Base-by-base conservation (phyloP, 2,888 invertebrate species). In the Ryuthela nishihirai region DNA sequence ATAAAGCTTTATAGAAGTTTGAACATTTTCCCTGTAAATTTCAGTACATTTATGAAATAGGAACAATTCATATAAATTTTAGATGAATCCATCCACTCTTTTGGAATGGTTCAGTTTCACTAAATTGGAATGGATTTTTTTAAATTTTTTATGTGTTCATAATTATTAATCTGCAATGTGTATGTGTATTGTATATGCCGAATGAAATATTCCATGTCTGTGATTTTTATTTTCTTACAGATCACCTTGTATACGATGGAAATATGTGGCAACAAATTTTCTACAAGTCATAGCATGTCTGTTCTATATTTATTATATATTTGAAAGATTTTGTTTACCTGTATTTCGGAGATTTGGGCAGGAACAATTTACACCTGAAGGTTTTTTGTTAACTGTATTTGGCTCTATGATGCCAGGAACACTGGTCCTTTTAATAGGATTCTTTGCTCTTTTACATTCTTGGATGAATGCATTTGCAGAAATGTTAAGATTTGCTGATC, bases 381-480 rank as follows among this genome's bases (percentile, higher is more conserved):
- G 69, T 2, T 68, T 78, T 36, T 65, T 77, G 21, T 70, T 77
- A 0, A 80, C 82, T 2, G 78, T 86, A 65, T 85, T 89, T 69
- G 82, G 83, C 24, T 83, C 85, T 72, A 82, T 86, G 70, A 75
- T 90, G 55, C 88, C 90, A 0, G 85, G 84, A 1, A 80, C 85
- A 1, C 75, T 87, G 42, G 78, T 84, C 1, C 82, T 84, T 56
- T 71, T 88, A 1, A 81, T 83, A 69, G 85, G 84, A 3, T 94
- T 94, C 76, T 95, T 90, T 76, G 82, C 87, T 64, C 76, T 95
- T 1, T 77, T 95, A 3, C 95, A 97, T 70, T 83, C 87, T 1
- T 93, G 93, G 89, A 79, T 87, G 70, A 97, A 97, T 74, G 87
- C 87, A 20, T 88, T 86, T 70, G 88, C 92, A 0, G 95, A 97